Base-by-base conservation (phyloP, 2,888 invertebrate species). In the Macrostomum cliftonense region DNA sequence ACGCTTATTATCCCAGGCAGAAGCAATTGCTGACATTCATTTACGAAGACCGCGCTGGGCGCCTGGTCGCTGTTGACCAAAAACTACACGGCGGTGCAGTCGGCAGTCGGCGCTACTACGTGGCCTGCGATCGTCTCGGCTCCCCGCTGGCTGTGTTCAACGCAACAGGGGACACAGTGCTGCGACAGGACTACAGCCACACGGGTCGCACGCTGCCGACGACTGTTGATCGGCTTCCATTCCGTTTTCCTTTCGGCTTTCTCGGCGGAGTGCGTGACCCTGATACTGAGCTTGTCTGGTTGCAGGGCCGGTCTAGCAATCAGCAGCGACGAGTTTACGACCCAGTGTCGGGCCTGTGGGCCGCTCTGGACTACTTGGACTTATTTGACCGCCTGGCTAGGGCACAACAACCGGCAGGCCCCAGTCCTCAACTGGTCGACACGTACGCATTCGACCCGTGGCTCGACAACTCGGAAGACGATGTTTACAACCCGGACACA, bases 71-170 rank as follows among this genome's bases (percentile, higher is more conserved):
- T 12, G 58, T 70, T 57, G 62, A 67, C 52, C 52, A 61, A n/a
- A n/a, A n/a, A 7, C 57, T 59, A 28, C 56, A 60, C 12, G 45
- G 42, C 42, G 56, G 55, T 39, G 53, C 28, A 28, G 28, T 4
- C 9, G 9, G 28, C 28, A 28, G 28, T 9, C 28, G 9, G 28
- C 28, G 28, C 4, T 40, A 61, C 51, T 63, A 64, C 54, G 58
- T 70, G 9, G 63, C 63, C 21, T 58, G 61, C 4, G 67, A 67
- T 46, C 65, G 64, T 5, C 60, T 59, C 52, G 89, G 89, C 38
- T 88, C 89, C 0, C 91, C 93, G 0, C 78, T 89, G 1, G 87
- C 88, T 80, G 81, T 93, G 19, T 91, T 91, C 72, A 88, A 88
- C 68, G 83, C 86, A 64, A 86, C 88, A 58, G 91, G 91, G 43